Evolutionary conservation across 1,140 invertebrate species (phyloP).

Genomic region (Neodiprion pinetum): DNA sequence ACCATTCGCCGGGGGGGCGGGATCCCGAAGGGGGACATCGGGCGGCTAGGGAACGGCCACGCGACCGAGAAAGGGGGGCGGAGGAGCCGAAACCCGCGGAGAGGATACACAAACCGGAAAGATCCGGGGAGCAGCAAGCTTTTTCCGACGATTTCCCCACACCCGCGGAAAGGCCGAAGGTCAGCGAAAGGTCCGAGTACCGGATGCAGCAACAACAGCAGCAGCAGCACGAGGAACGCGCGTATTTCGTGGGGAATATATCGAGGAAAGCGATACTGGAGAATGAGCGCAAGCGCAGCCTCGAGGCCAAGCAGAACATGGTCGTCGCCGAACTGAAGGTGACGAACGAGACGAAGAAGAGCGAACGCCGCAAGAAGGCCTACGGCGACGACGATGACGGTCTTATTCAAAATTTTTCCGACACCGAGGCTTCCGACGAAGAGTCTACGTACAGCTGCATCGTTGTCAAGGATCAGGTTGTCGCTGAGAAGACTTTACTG

Average conservation of each 20-base stretch:
- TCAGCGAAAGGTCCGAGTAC: slow-evolving; percentile 63
- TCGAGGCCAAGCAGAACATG: slow-evolving; percentile 59
- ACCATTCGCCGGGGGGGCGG: slow-evolving; percentile 49
- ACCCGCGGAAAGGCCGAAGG: slow-evolving; percentile 58
- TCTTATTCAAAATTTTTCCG: slow-evolving; percentile 54
- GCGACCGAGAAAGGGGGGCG: slow-evolving; percentile 21
- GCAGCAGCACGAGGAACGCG: slow-evolving; percentile 55
- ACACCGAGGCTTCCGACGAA: slow-evolving; percentile 65
- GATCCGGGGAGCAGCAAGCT: slow-evolving; percentile 25
- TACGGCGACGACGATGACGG: slow-evolving; percentile 64
- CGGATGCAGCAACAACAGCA: slow-evolving; percentile 57
- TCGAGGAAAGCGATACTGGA: slow-evolving; percentile 62
- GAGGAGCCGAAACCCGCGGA: slow-evolving; percentile 58
- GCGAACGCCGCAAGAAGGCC: slow-evolving; percentile 57
- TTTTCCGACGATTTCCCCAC: slow-evolving; percentile 57
- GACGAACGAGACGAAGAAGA: slow-evolving; percentile 61
- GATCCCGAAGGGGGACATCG: slow-evolving; percentile 53
- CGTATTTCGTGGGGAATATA: slow-evolving; percentile 57
- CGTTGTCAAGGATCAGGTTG: slow-evolving; percentile 58
- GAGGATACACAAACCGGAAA: slow-evolving; percentile 53
- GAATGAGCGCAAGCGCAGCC: slow-evolving; percentile 66
- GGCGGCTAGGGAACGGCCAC: slow-evolving; percentile 46
- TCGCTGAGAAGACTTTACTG: slow-evolving; percentile 67
- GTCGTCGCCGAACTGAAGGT: slow-evolving; percentile 56
- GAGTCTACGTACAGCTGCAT: slow-evolving; percentile 71